Conservation (phyloP, 2,113 vertebrate species). For the Narcine bancroftii region DNA sequence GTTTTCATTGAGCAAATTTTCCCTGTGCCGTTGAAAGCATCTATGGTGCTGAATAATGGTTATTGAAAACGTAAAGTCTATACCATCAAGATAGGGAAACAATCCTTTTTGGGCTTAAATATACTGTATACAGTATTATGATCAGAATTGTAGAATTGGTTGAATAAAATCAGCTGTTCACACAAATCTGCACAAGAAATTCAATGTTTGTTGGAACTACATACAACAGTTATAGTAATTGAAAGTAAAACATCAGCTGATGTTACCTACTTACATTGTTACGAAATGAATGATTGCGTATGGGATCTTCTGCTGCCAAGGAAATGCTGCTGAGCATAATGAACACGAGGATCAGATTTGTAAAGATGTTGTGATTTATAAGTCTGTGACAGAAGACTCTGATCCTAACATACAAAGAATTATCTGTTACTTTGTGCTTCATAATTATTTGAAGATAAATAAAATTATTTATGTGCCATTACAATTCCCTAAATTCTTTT, state of each 20-base stretch:
- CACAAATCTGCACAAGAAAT: not conserved
- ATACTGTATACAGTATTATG: not conserved
- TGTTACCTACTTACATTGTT: slow-evolving; percentile 77
- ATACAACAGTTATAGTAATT: not conserved
- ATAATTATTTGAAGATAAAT: not conserved
- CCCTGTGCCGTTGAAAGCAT: not conserved
- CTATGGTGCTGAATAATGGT: not conserved
- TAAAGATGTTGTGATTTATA: slow-evolving; percentile 97
- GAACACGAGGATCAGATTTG: slow-evolving; percentile 97
- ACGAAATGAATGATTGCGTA: slow-evolving; percentile 86
- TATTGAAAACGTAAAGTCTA: not conserved
- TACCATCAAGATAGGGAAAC: not conserved
- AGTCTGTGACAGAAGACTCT: slow-evolving; percentile 90
- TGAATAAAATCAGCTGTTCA: not conserved
- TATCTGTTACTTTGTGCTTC: not conserved
- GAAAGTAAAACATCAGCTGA: not conserved
- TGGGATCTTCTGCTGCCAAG: slow-evolving; percentile 92
- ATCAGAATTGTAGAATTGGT: not conserved
- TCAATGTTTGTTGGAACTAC: not conserved
- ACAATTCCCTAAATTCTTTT: not conserved
- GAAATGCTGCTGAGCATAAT: slow-evolving; percentile 98
- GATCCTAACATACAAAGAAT: slow-evolving; percentile 58
- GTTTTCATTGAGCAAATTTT: not conserved
- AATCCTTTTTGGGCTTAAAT: not conserved
- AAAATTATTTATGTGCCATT: not conserved